These are phyloP conservation scores for Himantopus leucocephalus DNA, from an alignment of 2,113 vertebrate genomes.

Conservation along the genomic window DNA sequence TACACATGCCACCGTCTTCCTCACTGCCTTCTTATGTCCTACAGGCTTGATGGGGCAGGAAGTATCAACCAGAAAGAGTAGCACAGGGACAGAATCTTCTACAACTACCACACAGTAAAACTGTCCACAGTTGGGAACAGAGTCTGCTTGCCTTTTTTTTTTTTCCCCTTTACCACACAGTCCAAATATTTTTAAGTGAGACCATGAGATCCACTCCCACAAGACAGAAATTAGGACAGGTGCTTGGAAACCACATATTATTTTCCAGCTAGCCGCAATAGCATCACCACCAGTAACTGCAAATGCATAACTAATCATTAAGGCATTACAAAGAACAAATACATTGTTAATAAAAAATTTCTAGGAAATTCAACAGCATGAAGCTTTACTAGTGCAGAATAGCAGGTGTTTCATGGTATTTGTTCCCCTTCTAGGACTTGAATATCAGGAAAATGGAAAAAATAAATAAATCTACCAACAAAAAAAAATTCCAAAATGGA, in stretches of 20 bases:
- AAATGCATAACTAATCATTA: not conserved
- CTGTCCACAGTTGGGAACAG: not conserved
- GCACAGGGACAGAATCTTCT: not conserved
- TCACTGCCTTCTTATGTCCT: not conserved
- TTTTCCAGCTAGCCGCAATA: not conserved
- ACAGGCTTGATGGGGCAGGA: not conserved
- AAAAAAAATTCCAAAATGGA: not conserved
- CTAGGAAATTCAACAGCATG: not conserved
- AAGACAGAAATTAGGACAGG: not conserved
- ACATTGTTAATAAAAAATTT: not conserved
- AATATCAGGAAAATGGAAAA: not conserved
- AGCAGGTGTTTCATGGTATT: not conserved
- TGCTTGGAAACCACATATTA: not conserved
- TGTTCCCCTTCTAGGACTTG: not conserved
- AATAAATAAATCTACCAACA: not conserved
- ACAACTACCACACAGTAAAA: not conserved
- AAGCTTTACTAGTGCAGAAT: not conserved
- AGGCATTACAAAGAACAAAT: not conserved
- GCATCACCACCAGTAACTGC: not conserved
- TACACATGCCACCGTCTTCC: not conserved
- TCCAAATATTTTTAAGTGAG: slow-evolving; percentile 33
- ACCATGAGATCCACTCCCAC: slow-evolving; percentile 10
- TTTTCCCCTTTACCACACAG: not conserved
- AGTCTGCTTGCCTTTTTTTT: not conserved
- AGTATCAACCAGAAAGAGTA: not conserved